Conservation (phyloP, 2,113 vertebrate genomes). For the Balaeniceps rex region DNA sequence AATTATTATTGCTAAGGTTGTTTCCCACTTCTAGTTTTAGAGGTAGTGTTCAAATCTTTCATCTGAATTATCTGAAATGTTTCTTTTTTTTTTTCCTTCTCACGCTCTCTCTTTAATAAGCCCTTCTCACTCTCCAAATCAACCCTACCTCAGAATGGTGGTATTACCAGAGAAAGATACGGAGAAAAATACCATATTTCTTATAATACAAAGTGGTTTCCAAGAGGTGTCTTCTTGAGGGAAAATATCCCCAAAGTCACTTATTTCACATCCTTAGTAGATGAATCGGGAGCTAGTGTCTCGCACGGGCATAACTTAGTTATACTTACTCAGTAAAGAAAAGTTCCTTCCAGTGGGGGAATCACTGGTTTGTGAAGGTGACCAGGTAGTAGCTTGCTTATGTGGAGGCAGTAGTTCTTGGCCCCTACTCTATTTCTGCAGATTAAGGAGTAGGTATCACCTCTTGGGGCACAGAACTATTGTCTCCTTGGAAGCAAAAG, state of each 20-base stretch:
- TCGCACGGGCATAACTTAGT: neutral
- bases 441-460: neutral
- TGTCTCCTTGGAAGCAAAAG: neutral
- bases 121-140: neutral
- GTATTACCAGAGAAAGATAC: neutral
- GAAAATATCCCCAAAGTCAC: neutral
- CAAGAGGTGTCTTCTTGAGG: neutral
- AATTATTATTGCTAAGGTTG: neutral
- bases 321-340: neutral
- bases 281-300: neutral
- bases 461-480: neutral
- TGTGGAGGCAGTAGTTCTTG: neutral
- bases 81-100: neutral
- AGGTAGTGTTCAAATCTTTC: neutral
- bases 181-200: neutral
- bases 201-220: neutral
- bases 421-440: neutral
- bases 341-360: neutral
- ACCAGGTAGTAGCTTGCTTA: neutral
- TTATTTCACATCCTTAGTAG: neutral
- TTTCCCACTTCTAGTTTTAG: neutral
- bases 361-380: neutral
- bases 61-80: neutral
- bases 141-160: neutral
- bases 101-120: neutral